Percentiles rank a stretch among this genome's conserved stretches.
These are phyloP conservation scores for Pterois miles DNA, from an alignment of 2,797 vertebrate genomes.

Conservation along the genomic window DNA sequence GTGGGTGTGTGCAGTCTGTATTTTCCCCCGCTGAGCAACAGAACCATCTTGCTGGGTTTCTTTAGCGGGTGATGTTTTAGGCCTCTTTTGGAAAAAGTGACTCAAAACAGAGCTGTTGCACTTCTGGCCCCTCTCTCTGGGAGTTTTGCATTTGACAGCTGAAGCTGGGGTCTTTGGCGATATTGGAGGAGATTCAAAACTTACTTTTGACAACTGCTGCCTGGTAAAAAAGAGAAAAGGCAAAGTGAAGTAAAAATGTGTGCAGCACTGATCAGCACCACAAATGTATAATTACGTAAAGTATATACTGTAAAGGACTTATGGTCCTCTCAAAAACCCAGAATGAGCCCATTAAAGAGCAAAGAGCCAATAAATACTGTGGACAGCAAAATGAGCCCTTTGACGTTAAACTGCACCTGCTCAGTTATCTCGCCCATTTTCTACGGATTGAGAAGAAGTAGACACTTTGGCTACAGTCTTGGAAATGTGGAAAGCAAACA, in stretches of 20 bases:
- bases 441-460: conserved; percentile 33
- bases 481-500: conserved; percentile 78
- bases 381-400: conserved; percentile 39
- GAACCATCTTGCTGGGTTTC: conserved; percentile 6
- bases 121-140: conserved; percentile 51
- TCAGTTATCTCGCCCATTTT: conserved; percentile 45
- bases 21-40: background rate
- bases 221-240: conserved; percentile 72
- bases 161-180: conserved; percentile 75
- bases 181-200: conserved; percentile 83
- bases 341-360: background rate
- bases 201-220: conserved; percentile 81
- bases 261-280: background rate
- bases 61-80: conserved; percentile 28
- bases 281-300: background rate
- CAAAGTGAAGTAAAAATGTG: conserved; percentile 12
- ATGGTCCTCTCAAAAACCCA: background rate
- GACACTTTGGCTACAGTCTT: conserved; percentile 58
- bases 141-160: conserved; percentile 65
- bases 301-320: background rate
- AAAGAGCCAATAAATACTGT: conserved; percentile 12
- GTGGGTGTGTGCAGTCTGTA: background rate
- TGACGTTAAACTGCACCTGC: conserved; percentile 37
- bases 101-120: conserved; percentile 68
- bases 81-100: conserved; percentile 80